Conservation (phyloP, 2,888 invertebrate species). For the Xestia rhomboidea region DNA sequence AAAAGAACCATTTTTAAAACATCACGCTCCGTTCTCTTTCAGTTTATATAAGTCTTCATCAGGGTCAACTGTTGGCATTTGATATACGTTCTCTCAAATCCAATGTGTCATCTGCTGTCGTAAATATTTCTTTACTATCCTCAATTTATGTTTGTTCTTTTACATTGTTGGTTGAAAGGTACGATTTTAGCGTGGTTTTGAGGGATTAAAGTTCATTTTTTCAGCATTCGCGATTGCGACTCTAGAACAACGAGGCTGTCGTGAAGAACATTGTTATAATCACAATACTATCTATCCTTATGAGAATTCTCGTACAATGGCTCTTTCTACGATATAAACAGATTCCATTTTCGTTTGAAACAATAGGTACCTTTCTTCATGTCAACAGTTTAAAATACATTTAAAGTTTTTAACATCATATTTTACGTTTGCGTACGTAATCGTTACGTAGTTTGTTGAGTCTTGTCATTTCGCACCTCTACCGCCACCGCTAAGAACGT, state of each 20-base stretch:
- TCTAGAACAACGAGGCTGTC: no score
- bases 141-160: conserved; percentile 8
- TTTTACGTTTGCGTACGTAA: conserved; percentile 13
- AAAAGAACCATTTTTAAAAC: neutral
- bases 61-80: conserved; percentile 43
- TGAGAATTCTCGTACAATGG: neutral
- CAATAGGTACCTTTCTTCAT: neutral
- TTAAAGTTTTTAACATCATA: conserved; percentile 20
- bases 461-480: conserved; percentile 22
- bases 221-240: no score
- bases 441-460: conserved; percentile 30
- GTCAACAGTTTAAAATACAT: conserved; percentile 28
- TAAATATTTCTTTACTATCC: conserved; percentile 35
- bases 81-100: conserved; percentile 32
- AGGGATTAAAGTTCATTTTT: neutral
- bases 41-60: conserved; percentile 10
- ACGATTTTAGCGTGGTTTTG: neutral
- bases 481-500: neutral
- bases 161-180: neutral
- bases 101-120: conserved; percentile 35
- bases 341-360: neutral
- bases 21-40: conserved; percentile 3
- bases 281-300: no score
- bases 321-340: neutral
- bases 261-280: neutral